Base-by-base conservation (phyloP, 1,140 invertebrate species). In the Pteromalus puparum region DNA sequence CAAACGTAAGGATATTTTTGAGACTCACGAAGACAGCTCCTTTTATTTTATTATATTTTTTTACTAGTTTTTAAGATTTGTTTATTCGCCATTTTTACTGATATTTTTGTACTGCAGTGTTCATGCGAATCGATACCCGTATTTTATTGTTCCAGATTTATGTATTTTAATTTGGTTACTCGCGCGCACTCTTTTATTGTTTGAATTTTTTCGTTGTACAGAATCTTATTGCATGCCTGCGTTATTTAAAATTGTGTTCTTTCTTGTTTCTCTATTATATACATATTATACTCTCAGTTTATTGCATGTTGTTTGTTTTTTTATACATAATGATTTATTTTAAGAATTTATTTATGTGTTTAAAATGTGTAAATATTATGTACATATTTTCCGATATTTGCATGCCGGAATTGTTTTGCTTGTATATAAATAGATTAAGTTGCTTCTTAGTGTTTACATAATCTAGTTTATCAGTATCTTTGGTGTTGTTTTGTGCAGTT, bases 81-180 rank as follows among this genome's bases (percentile, higher is more conserved):
- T 38, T 73, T 13, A 26, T 18, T 72, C 2, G 4, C 4, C 9
- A 73, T 81, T 13, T 83, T 15, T 48, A 24, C n/a, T 67, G 12
- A 67, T 67, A 67, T 26, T 10, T 7, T 67, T 21, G 24, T 70
- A 28, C 10, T 70, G 21, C n/a, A n/a, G n/a, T 28, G 10, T n/a
- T 70, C 28, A 28, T 30, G 18, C 88, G 88, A 70, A 70, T 85
- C 73, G 30, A 82, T 74, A n/a, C 53, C 67, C 67, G 15, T 65
- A 65, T 65, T 65, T 65, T 70, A 1, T 70, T 70, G 21, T 61
- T n/a, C 83, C 85, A 74, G 84, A 82, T 83, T 12, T 30, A 67
- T 9, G 26, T 74, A 85, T 48, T 81, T 85, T 83, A 85, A 85
- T 46, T 86, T 26, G 13, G 26, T 70, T 30, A 12, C 13, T 28